Base-by-base conservation (phyloP, 1,140 invertebrate species). In the Drosophila guanche region DNA sequence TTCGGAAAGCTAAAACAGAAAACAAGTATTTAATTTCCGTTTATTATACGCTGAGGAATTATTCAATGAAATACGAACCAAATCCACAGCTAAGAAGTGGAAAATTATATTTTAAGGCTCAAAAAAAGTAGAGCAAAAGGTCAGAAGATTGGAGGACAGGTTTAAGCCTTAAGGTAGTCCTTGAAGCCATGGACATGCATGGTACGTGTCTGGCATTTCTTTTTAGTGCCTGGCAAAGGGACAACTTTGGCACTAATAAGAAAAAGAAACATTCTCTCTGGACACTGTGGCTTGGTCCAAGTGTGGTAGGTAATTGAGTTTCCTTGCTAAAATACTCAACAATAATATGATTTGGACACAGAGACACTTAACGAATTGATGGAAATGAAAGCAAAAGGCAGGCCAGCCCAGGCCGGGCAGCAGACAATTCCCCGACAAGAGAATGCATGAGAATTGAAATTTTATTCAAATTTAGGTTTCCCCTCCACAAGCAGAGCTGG, bases 401-500 rank as follows among this genome's bases (percentile, higher is more conserved):
- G 16, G 16, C 16, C 16, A 20, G 16, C 0, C 16, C 16, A 1
- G 16, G 16, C 16, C 16, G 16, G 16, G 16, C 16, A 20, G 1
- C 16, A 20, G 1, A 20, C 45, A 29, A 45, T 47, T 47, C n/a
- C 47, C 22, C 45, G 63, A 52, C 29, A 46, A 52, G 53, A 22
- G 54, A 74, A 83, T 83, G 79, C 79, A 70, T 65, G 81, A 86
- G 74, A 80, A 85, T 85, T 86, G 76, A 85, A 85, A 80, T 86
- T 83, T 78, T 83, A 83, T 83, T 79, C 75, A 83, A 83, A 83
- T 81, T 42, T 14, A 65, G 51, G 27, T 16, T 2, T 10, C 23
- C 50, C 43, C 43, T 56, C 41, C 59, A 55, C 54, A 58, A 59
- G 50, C 27, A 67, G 62, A 69, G 68, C 68, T 37, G 33, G 33